A percentile compares a stretch with the other conserved stretches of the same genome.
These are phyloP conservation scores for Dallia pectoralis DNA, from an alignment of 2,797 vertebrate genomes.

Conservation along the genomic window DNA sequence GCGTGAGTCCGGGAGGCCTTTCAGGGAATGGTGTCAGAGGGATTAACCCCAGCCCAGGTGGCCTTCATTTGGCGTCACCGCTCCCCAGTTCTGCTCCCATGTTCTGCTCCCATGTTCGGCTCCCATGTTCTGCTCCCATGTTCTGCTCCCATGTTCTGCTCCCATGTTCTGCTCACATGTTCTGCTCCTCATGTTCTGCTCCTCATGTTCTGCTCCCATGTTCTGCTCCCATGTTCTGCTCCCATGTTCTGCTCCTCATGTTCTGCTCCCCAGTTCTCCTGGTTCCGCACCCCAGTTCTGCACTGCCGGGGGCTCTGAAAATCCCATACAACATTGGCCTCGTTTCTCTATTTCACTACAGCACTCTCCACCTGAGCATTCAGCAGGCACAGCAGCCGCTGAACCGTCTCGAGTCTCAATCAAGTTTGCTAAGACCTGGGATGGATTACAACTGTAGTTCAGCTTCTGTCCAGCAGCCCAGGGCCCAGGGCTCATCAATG, in stretches of 20 bases:
- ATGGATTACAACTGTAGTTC: slow-evolving; percentile 26
- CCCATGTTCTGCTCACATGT: no score
- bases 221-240: no score
- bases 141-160: no score
- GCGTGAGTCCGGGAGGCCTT: slow-evolving; percentile 57
- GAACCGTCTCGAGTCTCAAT: slow-evolving; percentile 45
- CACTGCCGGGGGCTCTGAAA: not conserved
- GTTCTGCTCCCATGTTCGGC: no score
- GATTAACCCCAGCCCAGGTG: slow-evolving; percentile 70
- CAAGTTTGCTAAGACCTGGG: slow-evolving; percentile 27
- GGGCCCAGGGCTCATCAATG: no score
- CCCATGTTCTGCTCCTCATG: no score
- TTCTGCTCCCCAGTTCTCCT: no score
- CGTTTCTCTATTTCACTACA: slow-evolving; percentile 33
- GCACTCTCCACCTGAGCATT: slow-evolving; percentile 22
- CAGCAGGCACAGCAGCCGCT: slow-evolving; percentile 10
- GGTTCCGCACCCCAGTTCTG: no score
- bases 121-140: no score
- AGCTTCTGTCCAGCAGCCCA: slow-evolving; percentile 33
- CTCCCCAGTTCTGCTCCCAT: slow-evolving; percentile 45
- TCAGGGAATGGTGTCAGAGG: slow-evolving; percentile 36
- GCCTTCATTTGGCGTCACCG: slow-evolving; percentile 64
- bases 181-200: no score
- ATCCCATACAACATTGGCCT: not conserved
- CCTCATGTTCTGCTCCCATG: no score